Percentiles rank a stretch among this genome's conserved stretches.
Conservation (phyloP, 2,888 invertebrate species). For the Muschampia staudingeri region DNA sequence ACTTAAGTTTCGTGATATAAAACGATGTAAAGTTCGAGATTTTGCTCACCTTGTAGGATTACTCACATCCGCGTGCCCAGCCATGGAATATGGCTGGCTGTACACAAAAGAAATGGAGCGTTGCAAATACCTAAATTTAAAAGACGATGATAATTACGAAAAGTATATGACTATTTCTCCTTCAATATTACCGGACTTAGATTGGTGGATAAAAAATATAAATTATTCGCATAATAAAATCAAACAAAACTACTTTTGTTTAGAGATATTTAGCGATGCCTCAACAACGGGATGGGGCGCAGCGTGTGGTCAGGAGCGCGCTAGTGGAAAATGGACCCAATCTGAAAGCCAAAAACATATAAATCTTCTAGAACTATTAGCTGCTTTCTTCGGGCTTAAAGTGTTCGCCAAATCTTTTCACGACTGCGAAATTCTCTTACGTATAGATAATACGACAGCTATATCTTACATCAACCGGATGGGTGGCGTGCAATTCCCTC, state of each 20-base stretch:
- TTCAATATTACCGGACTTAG: no score
- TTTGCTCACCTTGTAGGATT: conserved; percentile 61
- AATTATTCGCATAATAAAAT: background rate
- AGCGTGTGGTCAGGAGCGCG: no score
- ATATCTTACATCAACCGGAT: no score
- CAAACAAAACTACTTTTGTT: background rate
- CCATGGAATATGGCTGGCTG: conserved; percentile 70
- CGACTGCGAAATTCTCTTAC: no score
- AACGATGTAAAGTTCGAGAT: conserved; percentile 47
- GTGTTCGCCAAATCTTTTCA: conserved; percentile 40
- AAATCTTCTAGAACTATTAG: conserved; percentile 47
- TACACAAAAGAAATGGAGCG: conserved; percentile 66
- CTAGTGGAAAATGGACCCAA: background rate
- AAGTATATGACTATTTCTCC: background rate
- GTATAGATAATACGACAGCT: no score
- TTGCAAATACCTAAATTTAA: conserved; percentile 47
- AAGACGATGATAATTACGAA: background rate
- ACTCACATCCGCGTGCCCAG: conserved; percentile 70
- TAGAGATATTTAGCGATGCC: no score
- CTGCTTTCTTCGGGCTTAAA: conserved; percentile 52
- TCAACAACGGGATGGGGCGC: no score
- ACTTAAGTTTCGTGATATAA: background rate
- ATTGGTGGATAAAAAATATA: no score
- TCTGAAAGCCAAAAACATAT: background rate
- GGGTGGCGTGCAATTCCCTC: background rate